Conservation (phyloP, 2,797 vertebrate species). For the Apogon hyalosoma region DNA sequence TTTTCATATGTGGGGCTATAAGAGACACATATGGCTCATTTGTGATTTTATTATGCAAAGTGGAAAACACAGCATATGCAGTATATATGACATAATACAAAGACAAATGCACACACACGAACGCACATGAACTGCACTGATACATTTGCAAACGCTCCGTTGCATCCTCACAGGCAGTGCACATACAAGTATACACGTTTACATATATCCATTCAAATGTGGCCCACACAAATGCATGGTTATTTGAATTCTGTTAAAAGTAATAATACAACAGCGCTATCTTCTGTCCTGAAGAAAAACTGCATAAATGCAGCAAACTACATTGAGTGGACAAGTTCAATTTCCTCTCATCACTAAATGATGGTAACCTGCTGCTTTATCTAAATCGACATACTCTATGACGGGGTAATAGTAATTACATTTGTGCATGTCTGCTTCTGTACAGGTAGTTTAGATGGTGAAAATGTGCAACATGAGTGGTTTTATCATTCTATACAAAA, state of each 20-base stretch:
- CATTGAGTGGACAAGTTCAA: conserved; percentile 49
- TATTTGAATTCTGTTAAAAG: conserved; percentile 21
- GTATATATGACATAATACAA: background rate
- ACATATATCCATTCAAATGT: conserved; percentile 30
- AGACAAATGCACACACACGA: conserved; percentile 14
- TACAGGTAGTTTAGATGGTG: conserved; percentile 5
- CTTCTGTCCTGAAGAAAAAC: conserved; percentile 59
- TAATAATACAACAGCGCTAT: conserved; percentile 64
- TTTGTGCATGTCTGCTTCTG: background rate
- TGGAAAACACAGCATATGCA: conserved; percentile 7
- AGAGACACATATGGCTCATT: background rate
- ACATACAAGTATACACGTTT: conserved; percentile 10
- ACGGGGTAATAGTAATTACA: conserved; percentile 14
- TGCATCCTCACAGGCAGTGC: conserved; percentile 1
- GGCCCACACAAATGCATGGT: conserved; percentile 24
- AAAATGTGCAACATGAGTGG: background rate
- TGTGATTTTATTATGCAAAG: conserved; percentile 16
- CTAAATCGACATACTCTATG: conserved; percentile 27
- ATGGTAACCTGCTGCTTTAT: conserved; percentile 53
- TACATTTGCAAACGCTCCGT: conserved; percentile 21
- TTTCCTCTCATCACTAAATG: conserved; percentile 10
- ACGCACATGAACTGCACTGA: conserved; percentile 13
- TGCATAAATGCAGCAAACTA: conserved; percentile 70
- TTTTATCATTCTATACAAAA: conserved; percentile 6
- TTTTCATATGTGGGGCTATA: conserved; percentile 4